Conservation (phyloP, 2,888 invertebrate species). For the Lamellibrachia satsuma region DNA sequence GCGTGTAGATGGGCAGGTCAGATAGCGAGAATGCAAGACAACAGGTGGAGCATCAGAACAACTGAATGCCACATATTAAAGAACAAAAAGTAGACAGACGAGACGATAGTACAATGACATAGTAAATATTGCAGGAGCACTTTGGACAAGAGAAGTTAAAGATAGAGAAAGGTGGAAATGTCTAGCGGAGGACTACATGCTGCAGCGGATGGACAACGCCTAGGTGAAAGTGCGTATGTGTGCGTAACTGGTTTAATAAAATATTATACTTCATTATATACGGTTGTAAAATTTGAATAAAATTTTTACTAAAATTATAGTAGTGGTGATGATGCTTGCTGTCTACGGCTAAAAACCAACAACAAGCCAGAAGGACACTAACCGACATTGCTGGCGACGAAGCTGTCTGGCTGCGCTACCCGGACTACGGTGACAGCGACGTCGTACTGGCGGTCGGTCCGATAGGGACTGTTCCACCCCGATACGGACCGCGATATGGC, state of each 20-base stretch:
- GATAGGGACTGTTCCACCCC: not conserved
- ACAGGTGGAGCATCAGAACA: too few relatives aligned
- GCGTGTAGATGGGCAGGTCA: too few relatives aligned
- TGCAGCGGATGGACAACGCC: too few relatives aligned
- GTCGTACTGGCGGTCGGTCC: not conserved
- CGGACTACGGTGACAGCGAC: not conserved
- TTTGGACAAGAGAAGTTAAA: too few relatives aligned
- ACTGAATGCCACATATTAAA: too few relatives aligned
- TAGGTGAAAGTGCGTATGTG: not conserved
- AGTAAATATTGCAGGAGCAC: too few relatives aligned
- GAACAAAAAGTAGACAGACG: too few relatives aligned
- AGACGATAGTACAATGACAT: too few relatives aligned
- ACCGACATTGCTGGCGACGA: not conserved
- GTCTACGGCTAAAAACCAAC: not conserved
- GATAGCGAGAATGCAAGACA: too few relatives aligned
- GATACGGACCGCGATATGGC: not conserved
- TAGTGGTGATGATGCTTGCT: not conserved
- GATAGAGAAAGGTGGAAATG: too few relatives aligned
- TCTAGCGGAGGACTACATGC: too few relatives aligned
- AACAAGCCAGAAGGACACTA: not conserved
- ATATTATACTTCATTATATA: not conserved
- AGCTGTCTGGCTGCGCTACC: not conserved
- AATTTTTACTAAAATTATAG: not conserved
- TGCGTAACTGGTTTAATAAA: not conserved
- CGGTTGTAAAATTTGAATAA: not conserved